phyloP scores from a whole-genome alignment of 1,140 invertebrate species.

The Sarcophaga peregrina region DNA sequence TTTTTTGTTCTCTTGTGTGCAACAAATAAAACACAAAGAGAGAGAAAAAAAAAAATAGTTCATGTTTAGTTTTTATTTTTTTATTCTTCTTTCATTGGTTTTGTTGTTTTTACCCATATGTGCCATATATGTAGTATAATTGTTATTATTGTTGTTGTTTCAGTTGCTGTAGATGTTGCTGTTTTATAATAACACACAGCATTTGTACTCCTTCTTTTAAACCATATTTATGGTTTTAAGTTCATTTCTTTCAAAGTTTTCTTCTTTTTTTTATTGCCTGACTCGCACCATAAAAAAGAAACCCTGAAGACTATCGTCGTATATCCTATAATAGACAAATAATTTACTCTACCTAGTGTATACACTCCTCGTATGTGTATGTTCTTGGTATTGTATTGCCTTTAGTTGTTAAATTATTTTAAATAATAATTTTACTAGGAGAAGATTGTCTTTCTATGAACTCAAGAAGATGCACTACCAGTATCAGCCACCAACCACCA shows the following conservation, averaged over 20 bases:
- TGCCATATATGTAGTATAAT: too few species aligned
- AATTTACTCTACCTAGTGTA: not conserved
- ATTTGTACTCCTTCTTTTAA: not conserved
- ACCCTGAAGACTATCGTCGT: not conserved
- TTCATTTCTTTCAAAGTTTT: not conserved
- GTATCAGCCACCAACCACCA: not conserved
- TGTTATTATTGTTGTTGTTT: too few species aligned
- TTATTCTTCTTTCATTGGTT: too few species aligned
- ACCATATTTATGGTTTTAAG: constrained; percentile 20
- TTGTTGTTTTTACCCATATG: too few species aligned
- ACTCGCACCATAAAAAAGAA: not conserved
- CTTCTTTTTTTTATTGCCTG: not conserved
- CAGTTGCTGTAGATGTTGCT: too few species aligned
- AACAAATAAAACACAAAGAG: not conserved
- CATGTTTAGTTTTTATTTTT: too few species aligned
- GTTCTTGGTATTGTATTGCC: not conserved
- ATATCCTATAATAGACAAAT: constrained; percentile 5
- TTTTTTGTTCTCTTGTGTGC: constrained; percentile 6
- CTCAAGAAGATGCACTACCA: too few species aligned
- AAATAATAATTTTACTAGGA: not conserved
- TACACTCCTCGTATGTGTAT: not conserved
- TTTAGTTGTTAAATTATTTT: not conserved
- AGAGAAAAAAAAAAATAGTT: too few species aligned
- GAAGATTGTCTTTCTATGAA: too few species aligned
- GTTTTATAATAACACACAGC: too few species aligned